Evolutionary conservation across 1,140 invertebrate genomes (phyloP).

Genomic region (Wiebesia pumilae): DNA sequence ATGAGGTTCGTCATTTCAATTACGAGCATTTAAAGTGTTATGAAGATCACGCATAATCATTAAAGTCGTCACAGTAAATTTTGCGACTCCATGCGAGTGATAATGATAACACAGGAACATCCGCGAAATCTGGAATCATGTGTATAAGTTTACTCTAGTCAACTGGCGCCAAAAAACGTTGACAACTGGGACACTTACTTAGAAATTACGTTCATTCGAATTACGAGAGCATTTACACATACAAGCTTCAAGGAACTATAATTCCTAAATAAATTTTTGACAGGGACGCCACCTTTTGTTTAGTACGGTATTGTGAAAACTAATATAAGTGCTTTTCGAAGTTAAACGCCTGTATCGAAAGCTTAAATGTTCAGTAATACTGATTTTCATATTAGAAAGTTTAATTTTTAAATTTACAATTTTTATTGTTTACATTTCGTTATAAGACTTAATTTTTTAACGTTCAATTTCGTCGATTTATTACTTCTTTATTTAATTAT

Average conservation of each 20-base stretch:
- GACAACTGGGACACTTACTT: background rate
- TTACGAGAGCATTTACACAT: conserved; percentile 27
- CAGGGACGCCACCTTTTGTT: background rate
- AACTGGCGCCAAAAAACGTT: background rate
- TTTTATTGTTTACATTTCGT: too few relatives aligned
- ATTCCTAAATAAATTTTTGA: background rate
- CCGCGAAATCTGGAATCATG: background rate
- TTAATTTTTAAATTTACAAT: too few relatives aligned
- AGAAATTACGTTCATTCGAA: conserved; percentile 27
- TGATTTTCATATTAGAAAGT: too few relatives aligned
- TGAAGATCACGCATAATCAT: background rate
- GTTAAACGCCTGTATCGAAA: background rate
- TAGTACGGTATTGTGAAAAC: background rate
- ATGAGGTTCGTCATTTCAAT: background rate
- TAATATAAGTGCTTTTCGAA: background rate
- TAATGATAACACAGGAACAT: background rate
- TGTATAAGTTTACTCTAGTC: background rate
- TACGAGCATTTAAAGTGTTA: background rate
- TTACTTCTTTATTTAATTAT: too few relatives aligned
- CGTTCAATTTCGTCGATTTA: too few relatives aligned
- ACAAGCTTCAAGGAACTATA: background rate
- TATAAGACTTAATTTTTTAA: too few relatives aligned
- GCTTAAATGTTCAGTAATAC: too few relatives aligned
- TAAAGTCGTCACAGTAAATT: background rate
- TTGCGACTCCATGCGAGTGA: background rate